Evolutionary conservation across 1,140 invertebrate species (phyloP).

Genomic region (Antheraea mylitta): DNA sequence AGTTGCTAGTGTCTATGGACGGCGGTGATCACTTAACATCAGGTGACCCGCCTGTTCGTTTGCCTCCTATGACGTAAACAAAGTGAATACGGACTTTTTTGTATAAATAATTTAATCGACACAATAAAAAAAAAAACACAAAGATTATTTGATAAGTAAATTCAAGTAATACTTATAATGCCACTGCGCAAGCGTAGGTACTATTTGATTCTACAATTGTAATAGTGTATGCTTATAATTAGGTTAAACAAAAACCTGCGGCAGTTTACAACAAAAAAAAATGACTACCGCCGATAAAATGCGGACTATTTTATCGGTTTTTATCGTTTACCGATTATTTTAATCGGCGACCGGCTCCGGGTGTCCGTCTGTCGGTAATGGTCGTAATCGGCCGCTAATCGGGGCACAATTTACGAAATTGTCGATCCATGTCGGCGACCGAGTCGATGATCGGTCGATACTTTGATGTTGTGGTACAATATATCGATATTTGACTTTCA

Average conservation of each 20-base stretch:
- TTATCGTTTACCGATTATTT: slow-evolving; percentile 74
- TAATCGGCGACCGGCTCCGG: slow-evolving; percentile 57
- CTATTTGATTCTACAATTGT: neutral
- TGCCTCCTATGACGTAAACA: too few relatives aligned
- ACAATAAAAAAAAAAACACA: too few relatives aligned
- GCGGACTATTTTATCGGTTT: slow-evolving; percentile 63
- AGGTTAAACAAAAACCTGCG: slow-evolving; percentile 11
- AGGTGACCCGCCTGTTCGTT: too few relatives aligned
- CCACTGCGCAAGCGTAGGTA: neutral
- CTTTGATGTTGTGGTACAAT: slow-evolving; percentile 47
- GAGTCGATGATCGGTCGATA: slow-evolving; percentile 51
- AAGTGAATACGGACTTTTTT: too few relatives aligned
- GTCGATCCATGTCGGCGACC: slow-evolving; percentile 70
- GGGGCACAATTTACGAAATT: slow-evolving; percentile 75
- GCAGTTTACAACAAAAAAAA: slow-evolving; percentile 34
- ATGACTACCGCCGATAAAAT: slow-evolving; percentile 43
- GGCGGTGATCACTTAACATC: too few relatives aligned
- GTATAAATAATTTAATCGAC: too few relatives aligned
- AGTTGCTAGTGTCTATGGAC: too few relatives aligned
- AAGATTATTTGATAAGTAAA: too few relatives aligned
- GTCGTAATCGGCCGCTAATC: slow-evolving; percentile 75
- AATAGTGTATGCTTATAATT: slow-evolving; percentile 3
- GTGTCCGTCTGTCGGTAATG: slow-evolving; percentile 74
- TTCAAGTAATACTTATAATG: neutral
- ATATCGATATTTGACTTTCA: slow-evolving; percentile 38